These are phyloP conservation scores for Pangasianodon hypophthalmus DNA, from an alignment of 2,113 vertebrate species.

Conservation along the genomic window DNA sequence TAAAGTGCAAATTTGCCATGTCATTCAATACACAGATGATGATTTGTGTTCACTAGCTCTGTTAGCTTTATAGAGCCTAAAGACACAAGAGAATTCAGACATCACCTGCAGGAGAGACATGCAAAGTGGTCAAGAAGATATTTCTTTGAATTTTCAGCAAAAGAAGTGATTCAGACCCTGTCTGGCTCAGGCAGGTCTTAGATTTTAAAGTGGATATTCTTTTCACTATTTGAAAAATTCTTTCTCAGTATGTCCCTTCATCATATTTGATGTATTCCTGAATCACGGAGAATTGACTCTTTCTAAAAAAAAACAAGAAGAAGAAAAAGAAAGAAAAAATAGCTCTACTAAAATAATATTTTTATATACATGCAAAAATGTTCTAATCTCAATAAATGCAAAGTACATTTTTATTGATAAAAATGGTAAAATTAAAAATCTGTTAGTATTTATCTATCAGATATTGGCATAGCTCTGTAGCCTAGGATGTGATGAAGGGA, in stretches of 20 bases:
- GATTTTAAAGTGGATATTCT: neutral
- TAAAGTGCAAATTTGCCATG: neutral
- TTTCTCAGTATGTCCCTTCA: too few species aligned
- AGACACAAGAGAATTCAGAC: neutral
- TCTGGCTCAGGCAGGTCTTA: neutral
- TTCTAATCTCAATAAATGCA: neutral
- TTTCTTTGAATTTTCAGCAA: neutral
- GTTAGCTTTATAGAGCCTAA: neutral
- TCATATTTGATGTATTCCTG: too few species aligned
- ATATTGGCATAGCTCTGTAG: neutral
- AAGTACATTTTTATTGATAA: neutral
- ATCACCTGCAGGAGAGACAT: neutral
- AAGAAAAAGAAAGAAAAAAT: neutral
- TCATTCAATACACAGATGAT: neutral
- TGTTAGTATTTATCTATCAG: neutral
- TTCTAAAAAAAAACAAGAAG: neutral
- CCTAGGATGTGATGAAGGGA: neutral
- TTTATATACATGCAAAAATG: neutral
- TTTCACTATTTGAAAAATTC: neutral
- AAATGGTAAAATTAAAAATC: neutral
- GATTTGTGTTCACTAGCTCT: neutral
- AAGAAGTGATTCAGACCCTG: neutral
- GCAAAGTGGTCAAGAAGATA: neutral
- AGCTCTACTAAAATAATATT: neutral
- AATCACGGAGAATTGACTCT: too few species aligned